phyloP scores from a whole-genome alignment of 2,113 vertebrate genomes.

The Daphoenositta chrysoptera region DNA sequence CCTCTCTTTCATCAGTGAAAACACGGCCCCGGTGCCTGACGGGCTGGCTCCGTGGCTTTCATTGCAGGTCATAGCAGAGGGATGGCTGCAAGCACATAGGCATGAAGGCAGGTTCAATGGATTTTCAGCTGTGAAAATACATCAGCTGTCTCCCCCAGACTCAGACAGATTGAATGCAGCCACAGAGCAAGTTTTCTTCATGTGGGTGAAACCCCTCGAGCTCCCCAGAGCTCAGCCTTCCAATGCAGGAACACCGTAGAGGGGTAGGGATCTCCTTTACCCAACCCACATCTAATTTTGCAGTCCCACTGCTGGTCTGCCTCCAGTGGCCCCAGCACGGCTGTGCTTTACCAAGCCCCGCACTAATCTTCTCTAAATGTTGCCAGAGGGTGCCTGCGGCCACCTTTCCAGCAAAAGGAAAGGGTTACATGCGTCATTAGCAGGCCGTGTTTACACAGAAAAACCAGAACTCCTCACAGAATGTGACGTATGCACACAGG shows the following conservation, averaged over 20 bases:
- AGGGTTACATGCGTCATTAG: slow-evolving; percentile 10
- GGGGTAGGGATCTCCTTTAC: background rate
- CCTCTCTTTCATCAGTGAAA: background rate
- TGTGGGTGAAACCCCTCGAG: accelerated
- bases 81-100: background rate
- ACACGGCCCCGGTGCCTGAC: background rate
- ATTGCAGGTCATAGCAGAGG: background rate
- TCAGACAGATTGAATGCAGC: background rate
- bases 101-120: background rate
- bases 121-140: background rate
- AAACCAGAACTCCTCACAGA: slow-evolving; percentile 22
- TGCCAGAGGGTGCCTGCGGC: background rate
- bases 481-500: slow-evolving; percentile 2
- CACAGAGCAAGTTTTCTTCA: background rate
- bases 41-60: background rate
- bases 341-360: background rate
- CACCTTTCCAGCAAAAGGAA: background rate
- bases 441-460: background rate
- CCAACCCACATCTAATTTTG: background rate
- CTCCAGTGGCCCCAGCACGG: background rate
- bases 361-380: background rate
- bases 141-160: background rate
- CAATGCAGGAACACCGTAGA: background rate
- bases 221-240: background rate
- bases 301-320: background rate